phyloP scores from a whole-genome alignment of 2,113 vertebrate genomes.

The Numenius arquata region DNA sequence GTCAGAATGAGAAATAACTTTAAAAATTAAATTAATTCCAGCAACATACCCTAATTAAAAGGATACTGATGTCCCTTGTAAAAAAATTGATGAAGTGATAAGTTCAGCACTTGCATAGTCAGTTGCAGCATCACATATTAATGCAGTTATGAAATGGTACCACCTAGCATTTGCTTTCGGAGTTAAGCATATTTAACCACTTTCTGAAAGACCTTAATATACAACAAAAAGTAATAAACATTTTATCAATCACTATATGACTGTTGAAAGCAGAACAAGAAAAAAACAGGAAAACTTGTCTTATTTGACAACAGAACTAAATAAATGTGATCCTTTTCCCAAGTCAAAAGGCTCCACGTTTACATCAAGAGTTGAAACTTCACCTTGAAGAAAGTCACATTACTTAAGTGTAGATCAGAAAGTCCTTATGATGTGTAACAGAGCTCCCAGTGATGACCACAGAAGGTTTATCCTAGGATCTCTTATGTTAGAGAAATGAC shows the following conservation, averaged over 20 bases:
- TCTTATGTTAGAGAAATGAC: background rate
- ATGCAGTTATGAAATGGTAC: background rate
- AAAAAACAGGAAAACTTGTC: background rate
- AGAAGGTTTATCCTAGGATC: background rate
- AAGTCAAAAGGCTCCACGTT: background rate
- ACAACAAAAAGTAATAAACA: background rate
- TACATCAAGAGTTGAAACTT: background rate
- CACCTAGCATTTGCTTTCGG: constrained; percentile 13
- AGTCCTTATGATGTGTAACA: background rate
- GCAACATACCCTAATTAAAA: too few species aligned
- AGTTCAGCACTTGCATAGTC: background rate
- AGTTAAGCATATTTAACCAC: background rate
- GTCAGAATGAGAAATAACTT: background rate
- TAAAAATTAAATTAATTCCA: too few species aligned
- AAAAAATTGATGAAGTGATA: too few species aligned
- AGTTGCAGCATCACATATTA: background rate
- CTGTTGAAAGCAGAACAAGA: background rate
- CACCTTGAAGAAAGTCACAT: background rate
- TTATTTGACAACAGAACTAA: background rate
- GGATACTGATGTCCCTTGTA: too few species aligned
- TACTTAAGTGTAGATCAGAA: background rate
- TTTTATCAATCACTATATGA: background rate
- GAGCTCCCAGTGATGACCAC: background rate
- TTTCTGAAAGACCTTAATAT: background rate
- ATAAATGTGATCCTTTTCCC: background rate